Conservation (phyloP, 2,797 vertebrate species). For the Semaprochilodus insignis region DNA sequence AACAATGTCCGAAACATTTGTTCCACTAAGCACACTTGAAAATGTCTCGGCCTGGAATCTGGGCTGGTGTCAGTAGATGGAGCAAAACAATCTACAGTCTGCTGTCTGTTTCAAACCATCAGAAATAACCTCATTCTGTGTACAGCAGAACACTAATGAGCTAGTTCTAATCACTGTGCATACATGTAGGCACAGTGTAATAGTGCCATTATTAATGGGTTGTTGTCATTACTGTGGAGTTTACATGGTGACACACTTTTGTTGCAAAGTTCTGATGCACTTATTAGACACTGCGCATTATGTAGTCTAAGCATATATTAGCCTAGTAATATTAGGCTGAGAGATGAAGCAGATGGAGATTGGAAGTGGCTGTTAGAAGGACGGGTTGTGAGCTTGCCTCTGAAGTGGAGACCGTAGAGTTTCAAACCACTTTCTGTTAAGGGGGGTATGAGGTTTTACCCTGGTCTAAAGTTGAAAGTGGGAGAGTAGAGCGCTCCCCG, state of each 20-base stretch:
- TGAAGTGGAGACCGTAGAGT: not conserved
- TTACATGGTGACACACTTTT: not conserved
- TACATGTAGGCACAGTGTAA: not conserved
- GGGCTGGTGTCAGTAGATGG: not conserved
- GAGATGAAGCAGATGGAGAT: not conserved
- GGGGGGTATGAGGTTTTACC: not conserved
- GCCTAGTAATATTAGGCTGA: not conserved
- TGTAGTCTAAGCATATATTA: not conserved
- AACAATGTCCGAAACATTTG: constrained; percentile 6
- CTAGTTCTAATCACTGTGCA: not conserved
- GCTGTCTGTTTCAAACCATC: not conserved
- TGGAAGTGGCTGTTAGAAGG: not conserved
- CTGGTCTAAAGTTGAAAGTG: constrained; percentile 6
- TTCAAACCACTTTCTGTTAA: not conserved
- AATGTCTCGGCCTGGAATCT: not conserved
- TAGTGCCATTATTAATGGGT: not conserved
- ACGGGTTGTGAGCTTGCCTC: not conserved
- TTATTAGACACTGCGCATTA: not conserved
- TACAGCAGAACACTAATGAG: not conserved
- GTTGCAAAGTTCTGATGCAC: not conserved
- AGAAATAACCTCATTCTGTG: not conserved
- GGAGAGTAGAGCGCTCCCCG: not conserved
- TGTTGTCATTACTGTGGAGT: not conserved
- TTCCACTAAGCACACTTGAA: not conserved
- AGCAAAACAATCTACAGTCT: not conserved